A percentile compares a stretch with the other conserved stretches of the same genome.
Conservation (phyloP, 2,113 vertebrate genomes). For the Oncorhynchus nerka region DNA sequence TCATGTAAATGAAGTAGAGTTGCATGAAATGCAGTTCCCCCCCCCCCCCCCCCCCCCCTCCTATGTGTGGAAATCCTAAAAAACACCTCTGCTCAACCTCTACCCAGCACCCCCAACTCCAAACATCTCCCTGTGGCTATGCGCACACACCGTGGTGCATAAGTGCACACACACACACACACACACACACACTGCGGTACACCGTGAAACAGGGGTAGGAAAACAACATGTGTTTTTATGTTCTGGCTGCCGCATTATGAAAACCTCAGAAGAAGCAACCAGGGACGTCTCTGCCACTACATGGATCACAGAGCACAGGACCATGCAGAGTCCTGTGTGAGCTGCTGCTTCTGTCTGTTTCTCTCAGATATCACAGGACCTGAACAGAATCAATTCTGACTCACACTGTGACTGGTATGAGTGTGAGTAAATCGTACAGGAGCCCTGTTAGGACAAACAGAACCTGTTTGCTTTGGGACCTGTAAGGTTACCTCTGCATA, state of each 20-base stretch:
- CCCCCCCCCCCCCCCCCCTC: too few species aligned
- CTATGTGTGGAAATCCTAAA: too few species aligned
- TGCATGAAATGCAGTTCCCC: too few species aligned
- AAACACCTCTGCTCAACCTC: too few species aligned
- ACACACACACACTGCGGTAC: not conserved
- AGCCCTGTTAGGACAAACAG: conserved; percentile 20
- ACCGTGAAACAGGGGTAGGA: conserved; percentile 41
- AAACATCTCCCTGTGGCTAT: too few species aligned
- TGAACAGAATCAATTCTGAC: not conserved
- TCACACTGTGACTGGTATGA: not conserved
- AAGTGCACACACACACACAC: too few species aligned
- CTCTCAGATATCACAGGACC: not conserved
- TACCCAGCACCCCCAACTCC: too few species aligned
- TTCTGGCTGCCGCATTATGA: conserved; percentile 26
- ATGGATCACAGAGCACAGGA: conserved; percentile 28
- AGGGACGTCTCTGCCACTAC: conserved; percentile 25
- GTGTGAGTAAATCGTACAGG: not conserved
- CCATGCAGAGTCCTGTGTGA: conserved; percentile 1
- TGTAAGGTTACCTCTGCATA: too few species aligned
- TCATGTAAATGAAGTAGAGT: too few species aligned
- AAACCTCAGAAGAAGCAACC: conserved; percentile 28
- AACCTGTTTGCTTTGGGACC: not conserved
- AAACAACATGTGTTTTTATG: conserved; percentile 59
- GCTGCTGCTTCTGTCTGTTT: not conserved
- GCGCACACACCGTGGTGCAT: too few species aligned